These are phyloP conservation scores for Megamerina dolium DNA, from an alignment of 2,888 invertebrate genomes.

Conservation along the genomic window DNA sequence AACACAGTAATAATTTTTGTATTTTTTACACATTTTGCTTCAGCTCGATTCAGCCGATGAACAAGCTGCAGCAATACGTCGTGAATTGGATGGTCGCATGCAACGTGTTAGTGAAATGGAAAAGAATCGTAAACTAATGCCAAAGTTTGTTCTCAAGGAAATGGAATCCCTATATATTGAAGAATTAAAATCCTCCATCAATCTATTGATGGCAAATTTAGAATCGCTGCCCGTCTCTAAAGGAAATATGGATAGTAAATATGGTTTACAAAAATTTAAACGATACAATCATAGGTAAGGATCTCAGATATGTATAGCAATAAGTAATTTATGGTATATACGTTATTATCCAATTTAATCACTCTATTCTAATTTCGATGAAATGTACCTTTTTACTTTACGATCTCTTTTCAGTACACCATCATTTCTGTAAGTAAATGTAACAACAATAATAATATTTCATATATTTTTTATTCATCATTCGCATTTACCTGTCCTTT, in stretches of 20 bases:
- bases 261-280: slow-evolving; percentile 95
- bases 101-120: slow-evolving; percentile 97
- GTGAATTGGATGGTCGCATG: slow-evolving; percentile 96
- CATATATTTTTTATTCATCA: no score
- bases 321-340: background rate
- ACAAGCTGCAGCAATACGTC: slow-evolving; percentile 97
- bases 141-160: slow-evolving; percentile 99
- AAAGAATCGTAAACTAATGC: slow-evolving; percentile 95
- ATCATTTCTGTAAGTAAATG: slow-evolving; percentile 44
- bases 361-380: no score
- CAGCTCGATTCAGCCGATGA: slow-evolving; percentile 98
- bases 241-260: slow-evolving; percentile 95
- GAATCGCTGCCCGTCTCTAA: slow-evolving; percentile 98
- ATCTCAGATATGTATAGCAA: background rate
- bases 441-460: no score
- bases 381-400: no score
- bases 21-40: no score
- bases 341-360: no score
- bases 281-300: slow-evolving; percentile 93
- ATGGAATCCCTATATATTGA: slow-evolving; percentile 99
- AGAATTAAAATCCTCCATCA: slow-evolving; percentile 95
- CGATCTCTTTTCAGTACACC: slow-evolving; percentile 38
- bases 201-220: slow-evolving; percentile 96
- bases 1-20: no score
- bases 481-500: no score